Percentiles rank a stretch among this genome's conserved stretches.
Evolutionary conservation across 2,888 invertebrate species (phyloP).

Genomic region (Pheosia gnoma): DNA sequence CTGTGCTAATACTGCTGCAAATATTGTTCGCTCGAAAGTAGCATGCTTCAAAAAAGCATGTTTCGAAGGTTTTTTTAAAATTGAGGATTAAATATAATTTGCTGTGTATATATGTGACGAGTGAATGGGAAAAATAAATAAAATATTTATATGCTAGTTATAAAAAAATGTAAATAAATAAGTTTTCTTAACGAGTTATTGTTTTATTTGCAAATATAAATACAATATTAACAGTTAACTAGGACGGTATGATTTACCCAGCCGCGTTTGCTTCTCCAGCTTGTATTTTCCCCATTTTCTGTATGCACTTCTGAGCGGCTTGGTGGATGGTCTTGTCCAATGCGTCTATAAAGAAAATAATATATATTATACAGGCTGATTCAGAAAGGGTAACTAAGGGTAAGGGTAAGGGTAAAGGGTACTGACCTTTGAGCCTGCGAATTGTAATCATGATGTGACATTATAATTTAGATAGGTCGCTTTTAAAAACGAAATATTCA

Average conservation of each 20-base stretch:
- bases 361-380: too few species aligned
- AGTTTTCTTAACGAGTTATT: conserved; percentile 44
- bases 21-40: background rate
- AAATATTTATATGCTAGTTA: conserved; percentile 70
- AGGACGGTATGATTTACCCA: conserved; percentile 43
- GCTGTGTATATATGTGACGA: conserved; percentile 22
- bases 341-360: conserved; percentile 82
- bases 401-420: too few species aligned
- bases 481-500: too few species aligned
- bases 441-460: too few species aligned
- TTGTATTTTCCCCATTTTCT: conserved; percentile 76
- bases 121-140: conserved; percentile 33
- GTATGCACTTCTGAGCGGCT: conserved; percentile 89
- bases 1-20: too few species aligned
- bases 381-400: too few species aligned
- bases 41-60: background rate
- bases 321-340: conserved; percentile 90
- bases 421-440: too few species aligned
- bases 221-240: background rate
- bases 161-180: conserved; percentile 78
- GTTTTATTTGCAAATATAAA: conserved; percentile 23
- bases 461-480: too few species aligned
- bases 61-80: conserved; percentile 7
- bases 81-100: conserved; percentile 24
- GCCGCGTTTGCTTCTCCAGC: conserved; percentile 59